Evolutionary conservation across 2,888 invertebrate genomes (phyloP).

Genomic region (Calliphora vomitoria): DNA sequence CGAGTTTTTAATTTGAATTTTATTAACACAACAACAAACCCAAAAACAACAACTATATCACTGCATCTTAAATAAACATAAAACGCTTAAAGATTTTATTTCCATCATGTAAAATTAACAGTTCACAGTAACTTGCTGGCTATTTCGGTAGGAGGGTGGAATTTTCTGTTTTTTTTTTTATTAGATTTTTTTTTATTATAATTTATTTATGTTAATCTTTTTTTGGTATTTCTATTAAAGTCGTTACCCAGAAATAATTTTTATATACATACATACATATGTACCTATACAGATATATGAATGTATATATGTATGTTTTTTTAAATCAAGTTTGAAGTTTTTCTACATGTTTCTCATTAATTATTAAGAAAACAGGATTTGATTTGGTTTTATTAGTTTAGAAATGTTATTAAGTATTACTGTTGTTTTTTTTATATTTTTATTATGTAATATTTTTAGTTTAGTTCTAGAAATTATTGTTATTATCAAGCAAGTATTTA

Average conservation of each 20-base stretch:
- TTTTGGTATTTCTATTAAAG: background rate
- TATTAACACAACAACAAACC: constrained; percentile 9
- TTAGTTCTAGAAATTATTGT: constrained; percentile 30
- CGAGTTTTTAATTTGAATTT: constrained; percentile 72
- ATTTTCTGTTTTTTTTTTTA: background rate
- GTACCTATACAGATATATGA: too few relatives aligned
- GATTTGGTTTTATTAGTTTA: constrained; percentile 27
- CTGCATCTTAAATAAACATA: background rate
- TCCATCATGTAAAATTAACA: background rate
- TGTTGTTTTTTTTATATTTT: constrained; percentile 8
- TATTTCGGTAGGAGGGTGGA: background rate
- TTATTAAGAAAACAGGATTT: constrained; percentile 48
- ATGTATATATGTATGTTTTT: too few relatives aligned
- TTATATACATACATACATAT: background rate
- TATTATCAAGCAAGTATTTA: constrained; percentile 18
- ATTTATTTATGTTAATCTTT: background rate
- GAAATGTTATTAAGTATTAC: constrained; percentile 26
- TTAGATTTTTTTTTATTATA: background rate
- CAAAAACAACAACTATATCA: background rate
- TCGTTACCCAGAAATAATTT: constrained; percentile 25
- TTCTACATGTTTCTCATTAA: background rate
- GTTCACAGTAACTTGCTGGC: background rate
- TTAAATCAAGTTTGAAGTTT: constrained; percentile 40
- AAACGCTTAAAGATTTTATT: background rate
- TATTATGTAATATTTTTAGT: constrained; percentile 29